These are phyloP conservation scores for Butastur rufipennis DNA, from an alignment of 2,113 vertebrate species.

Conservation along the genomic window DNA sequence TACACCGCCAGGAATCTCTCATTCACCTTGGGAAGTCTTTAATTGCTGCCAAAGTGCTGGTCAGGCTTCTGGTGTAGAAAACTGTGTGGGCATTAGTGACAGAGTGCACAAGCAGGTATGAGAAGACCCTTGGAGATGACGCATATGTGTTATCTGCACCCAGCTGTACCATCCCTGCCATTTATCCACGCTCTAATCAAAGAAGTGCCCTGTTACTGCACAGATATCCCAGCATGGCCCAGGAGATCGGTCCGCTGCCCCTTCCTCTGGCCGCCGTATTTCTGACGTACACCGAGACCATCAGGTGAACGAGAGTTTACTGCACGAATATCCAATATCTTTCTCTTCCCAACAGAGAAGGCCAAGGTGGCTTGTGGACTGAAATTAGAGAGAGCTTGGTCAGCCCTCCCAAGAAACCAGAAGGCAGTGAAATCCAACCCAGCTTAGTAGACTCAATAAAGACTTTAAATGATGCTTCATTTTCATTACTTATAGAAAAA, in stretches of 20 bases:
- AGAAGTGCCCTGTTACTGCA: neutral
- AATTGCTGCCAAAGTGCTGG: neutral
- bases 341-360: neutral
- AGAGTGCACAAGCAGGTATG: no score
- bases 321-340: neutral
- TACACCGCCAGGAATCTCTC: neutral
- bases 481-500: conserved; percentile 2
- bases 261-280: neutral
- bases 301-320: neutral
- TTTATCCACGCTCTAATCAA: accelerated
- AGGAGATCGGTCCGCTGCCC: accelerated
- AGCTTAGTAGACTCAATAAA: neutral
- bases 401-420: neutral
- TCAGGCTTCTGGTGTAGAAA: neutral
- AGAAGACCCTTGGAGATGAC: neutral
- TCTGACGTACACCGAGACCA: neutral
- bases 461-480: neutral
- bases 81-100: neutral
- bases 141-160: neutral
- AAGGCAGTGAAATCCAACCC: neutral
- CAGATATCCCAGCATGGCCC: neutral
- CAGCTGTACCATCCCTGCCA: neutral
- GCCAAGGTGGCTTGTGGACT: neutral
- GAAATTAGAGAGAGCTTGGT: neutral
- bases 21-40: neutral